Conservation (phyloP, 2,888 invertebrate genomes). For the Boloria euphrosyne region DNA sequence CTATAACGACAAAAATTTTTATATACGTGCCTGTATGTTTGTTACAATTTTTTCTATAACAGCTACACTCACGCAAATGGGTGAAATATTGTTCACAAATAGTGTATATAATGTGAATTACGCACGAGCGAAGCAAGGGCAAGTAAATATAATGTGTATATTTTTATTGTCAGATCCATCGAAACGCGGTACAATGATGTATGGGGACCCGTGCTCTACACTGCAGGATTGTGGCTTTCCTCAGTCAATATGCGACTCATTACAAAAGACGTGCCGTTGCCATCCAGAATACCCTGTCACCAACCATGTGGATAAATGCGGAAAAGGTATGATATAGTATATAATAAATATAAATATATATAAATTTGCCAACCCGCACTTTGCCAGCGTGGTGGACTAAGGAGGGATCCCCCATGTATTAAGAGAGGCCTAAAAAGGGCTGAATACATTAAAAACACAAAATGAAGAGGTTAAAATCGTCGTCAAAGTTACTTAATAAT, state of each 20-base stretch:
- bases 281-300: slow-evolving; percentile 87
- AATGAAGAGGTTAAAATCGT: no score
- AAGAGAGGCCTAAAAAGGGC: no score
- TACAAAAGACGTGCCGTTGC: slow-evolving; percentile 87
- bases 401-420: no score
- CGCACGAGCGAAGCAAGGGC: background rate
- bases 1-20: no score
- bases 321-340: slow-evolving; percentile 84
- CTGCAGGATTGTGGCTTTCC: slow-evolving; percentile 89
- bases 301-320: slow-evolving; percentile 93
- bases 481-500: no score
- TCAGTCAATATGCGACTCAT: slow-evolving; percentile 87
- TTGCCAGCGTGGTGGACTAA: no score
- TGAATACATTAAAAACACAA: no score
- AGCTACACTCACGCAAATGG: background rate
- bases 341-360: background rate
- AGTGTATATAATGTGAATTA: background rate
- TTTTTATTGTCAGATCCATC: slow-evolving; percentile 60
- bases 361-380: no score
- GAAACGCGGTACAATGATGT: slow-evolving; percentile 84
- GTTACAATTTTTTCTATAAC: no score
- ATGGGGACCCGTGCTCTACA: slow-evolving; percentile 88
- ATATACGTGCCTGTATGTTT: no score
- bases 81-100: background rate
- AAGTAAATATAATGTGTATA: no score